Percentiles rank a stretch among this genome's conserved stretches.
Conservation (phyloP, 1,140 invertebrate species). For the Eupeodes corollae region DNA sequence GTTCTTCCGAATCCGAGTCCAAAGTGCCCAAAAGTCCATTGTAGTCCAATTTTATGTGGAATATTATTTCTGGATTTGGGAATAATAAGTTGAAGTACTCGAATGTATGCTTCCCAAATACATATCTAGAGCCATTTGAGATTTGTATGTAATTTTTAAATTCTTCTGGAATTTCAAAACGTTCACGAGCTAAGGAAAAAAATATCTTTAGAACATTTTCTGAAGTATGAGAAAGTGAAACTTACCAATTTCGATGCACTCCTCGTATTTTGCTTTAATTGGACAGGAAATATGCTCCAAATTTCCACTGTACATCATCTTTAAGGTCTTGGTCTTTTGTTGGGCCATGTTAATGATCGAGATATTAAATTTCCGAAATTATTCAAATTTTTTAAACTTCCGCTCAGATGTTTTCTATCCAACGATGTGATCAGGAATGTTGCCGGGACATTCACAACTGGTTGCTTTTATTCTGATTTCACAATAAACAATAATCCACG, state of each 20-base stretch:
- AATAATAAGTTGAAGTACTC: constrained; percentile 29
- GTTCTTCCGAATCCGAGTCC: constrained; percentile 3
- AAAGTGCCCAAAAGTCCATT: constrained; percentile 6
- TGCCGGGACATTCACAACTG: too few relatives aligned
- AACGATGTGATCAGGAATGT: too few relatives aligned
- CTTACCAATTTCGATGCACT: constrained; percentile 21
- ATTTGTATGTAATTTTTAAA: constrained; percentile 16
- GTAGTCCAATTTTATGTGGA: constrained; percentile 24
- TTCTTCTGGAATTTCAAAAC: constrained; percentile 14
- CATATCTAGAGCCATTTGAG: constrained; percentile 22
- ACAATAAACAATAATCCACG: too few relatives aligned
- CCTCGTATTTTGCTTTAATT: constrained; percentile 8
- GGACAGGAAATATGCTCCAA: too few relatives aligned
- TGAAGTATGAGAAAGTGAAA: background rate
- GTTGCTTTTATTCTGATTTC: too few relatives aligned
- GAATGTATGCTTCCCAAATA: constrained; percentile 22
- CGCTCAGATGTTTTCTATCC: too few relatives aligned
- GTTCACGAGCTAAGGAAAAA: constrained; percentile 10
- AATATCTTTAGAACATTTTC: background rate
- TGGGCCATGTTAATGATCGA: too few relatives aligned
- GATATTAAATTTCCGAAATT: too few relatives aligned
- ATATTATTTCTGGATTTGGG: constrained; percentile 21
- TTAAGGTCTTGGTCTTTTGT: too few relatives aligned
- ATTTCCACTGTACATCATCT: too few relatives aligned
- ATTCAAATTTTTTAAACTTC: too few relatives aligned